Evolutionary conservation across 92 coral and sea anemone species (phyloP), one percentile per base, ranked within the genome.

Genomic region (Parazoanthus atlanticus): DNA sequence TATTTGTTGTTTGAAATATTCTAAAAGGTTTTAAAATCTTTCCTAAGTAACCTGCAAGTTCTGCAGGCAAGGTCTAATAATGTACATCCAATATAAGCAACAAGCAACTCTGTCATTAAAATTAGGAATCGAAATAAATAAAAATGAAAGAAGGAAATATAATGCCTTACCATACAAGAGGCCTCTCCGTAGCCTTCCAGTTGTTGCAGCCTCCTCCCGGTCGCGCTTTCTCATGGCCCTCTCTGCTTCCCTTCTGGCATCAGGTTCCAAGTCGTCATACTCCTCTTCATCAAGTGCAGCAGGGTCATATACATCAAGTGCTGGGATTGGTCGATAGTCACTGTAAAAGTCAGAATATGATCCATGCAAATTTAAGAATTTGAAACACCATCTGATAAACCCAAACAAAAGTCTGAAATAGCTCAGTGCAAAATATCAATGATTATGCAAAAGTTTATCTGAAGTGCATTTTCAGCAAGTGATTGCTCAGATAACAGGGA

Each of bases 251-350:
- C 88, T 89, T 71, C 99, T 90, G 2, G 91, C 96, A 16, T 96
- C 99, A 25, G 98, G 98, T 5, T 86, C 96, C 91, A 97, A 64
- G 17, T 95, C 96, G 85, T 95, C 99, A 90, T 93, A 97, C 3
- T 88, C 96, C 58, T 97, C 99, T 36, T 97, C 95, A 31, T 91
- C 93, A 21, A 93, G 91, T 8, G 81, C 97, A 33, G 96, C 92
- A 30, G 95, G 91, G 28, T 97, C 99, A 86, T 97, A 97, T 21
- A 90, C 95, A 88, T 97, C 99, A 78, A 97, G 95, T 13, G 98
- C 96, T 76, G 99, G 92, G 49, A 97, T 97, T 36, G 93, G 94
- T 38, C 99, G 99, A 74, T 97, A 97, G 86, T 97, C 99, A 85
- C 99, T 97, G 86, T 19, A 81, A 28, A 46, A n/a, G 56, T 1